Conservation (phyloP, 2,888 invertebrate species). For the Arrhopalites spinosus region DNA sequence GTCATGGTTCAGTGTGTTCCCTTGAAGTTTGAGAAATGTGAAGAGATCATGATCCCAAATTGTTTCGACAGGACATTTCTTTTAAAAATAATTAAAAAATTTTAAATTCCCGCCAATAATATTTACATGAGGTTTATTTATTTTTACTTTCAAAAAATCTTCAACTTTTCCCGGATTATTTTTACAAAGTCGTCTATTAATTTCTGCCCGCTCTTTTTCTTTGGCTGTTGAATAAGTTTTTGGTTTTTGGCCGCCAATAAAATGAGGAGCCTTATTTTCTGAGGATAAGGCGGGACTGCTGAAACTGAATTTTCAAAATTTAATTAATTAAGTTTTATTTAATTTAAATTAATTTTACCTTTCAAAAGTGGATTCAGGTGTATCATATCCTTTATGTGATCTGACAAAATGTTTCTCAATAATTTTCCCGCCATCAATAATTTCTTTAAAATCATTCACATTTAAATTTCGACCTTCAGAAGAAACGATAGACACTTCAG, state of each 20-base stretch:
- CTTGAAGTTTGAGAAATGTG: background rate
- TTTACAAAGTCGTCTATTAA: background rate
- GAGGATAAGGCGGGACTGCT: background rate
- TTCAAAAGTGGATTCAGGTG: background rate
- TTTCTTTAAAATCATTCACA: background rate
- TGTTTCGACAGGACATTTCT: background rate
- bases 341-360: background rate
- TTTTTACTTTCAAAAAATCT: too few species aligned
- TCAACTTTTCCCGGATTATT: background rate
- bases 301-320: background rate
- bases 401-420: background rate
- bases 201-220: background rate
- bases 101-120: too few species aligned
- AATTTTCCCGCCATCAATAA: background rate
- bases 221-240: too few species aligned
- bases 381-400: background rate
- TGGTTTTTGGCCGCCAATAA: background rate
- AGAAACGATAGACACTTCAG: background rate
- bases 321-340: background rate
- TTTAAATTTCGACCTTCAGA: background rate
- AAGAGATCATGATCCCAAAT: background rate
- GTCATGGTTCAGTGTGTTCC: background rate
- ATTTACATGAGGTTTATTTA: too few species aligned
- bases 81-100: too few species aligned
- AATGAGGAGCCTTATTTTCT: background rate